These are phyloP conservation scores for Porites cylindrica DNA, from an alignment of 92 coral and sea anemone genomes.

Conservation along the genomic window DNA sequence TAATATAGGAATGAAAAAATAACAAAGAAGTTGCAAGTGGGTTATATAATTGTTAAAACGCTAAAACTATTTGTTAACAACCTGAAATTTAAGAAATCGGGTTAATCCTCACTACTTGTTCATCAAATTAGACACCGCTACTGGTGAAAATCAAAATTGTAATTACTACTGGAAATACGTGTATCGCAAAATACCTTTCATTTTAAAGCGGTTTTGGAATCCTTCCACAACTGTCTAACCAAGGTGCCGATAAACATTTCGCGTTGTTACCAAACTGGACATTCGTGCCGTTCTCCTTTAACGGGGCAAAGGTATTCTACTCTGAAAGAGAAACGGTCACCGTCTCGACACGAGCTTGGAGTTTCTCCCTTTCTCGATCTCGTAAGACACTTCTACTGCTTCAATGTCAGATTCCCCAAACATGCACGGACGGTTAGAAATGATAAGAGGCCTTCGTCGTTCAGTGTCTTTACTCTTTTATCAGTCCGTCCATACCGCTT, in stretches of 20 bases:
- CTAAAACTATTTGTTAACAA: not conserved
- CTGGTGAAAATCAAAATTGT: not conserved
- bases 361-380: not conserved
- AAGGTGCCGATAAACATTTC: not conserved
- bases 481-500: not conserved
- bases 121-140: no score
- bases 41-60: not conserved
- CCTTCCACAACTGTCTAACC: not conserved
- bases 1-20: not conserved
- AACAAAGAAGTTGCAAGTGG: not conserved
- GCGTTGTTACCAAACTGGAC: not conserved
- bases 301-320: slow-evolving; percentile 1
- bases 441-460: not conserved
- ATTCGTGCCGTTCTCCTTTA: not conserved
- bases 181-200: slow-evolving; percentile 24
- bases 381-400: not conserved
- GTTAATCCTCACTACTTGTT: not conserved
- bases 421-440: not conserved
- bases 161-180: no score
- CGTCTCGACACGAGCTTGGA: not conserved
- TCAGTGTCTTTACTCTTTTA: not conserved
- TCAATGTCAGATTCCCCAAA: not conserved
- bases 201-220: not conserved
- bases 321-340: not conserved
- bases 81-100: not conserved